Evolutionary conservation across 2,113 vertebrate species (phyloP).

Genomic region (Silurus glanis): DNA sequence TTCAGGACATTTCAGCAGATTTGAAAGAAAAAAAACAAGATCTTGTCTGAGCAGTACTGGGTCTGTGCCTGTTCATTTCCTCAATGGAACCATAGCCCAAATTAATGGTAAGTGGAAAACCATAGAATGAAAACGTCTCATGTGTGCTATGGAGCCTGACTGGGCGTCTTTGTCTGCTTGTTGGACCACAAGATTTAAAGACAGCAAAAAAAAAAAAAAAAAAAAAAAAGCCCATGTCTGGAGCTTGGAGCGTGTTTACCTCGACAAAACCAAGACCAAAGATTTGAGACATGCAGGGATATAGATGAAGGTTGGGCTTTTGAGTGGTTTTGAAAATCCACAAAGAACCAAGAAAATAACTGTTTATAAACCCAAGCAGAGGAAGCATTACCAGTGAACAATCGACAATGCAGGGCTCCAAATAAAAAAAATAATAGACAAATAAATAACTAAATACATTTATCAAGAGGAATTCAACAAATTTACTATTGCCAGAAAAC

Average conservation of each 20-base stretch:
- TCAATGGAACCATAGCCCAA: neutral
- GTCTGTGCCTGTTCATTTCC: slow-evolving; percentile 20
- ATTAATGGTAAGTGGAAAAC: slow-evolving; percentile 22
- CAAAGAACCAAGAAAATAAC: slow-evolving; percentile 16
- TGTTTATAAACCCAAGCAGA: slow-evolving; percentile 23
- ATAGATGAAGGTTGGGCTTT: slow-evolving; percentile 23
- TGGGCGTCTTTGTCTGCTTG: slow-evolving; percentile 22
- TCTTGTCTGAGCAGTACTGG: neutral
- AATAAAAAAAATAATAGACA: neutral
- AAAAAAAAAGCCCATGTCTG: neutral
- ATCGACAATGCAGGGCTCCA: neutral
- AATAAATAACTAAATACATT: too few species aligned
- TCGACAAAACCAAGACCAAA: neutral
- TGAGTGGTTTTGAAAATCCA: slow-evolving; percentile 15
- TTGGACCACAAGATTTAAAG: slow-evolving; percentile 14
- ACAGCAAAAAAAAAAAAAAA: neutral
- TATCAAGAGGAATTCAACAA: too few species aligned
- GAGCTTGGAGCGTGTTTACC: slow-evolving; percentile 4
- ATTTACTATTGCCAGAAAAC: neutral
- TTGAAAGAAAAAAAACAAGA: neutral
- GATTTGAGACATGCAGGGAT: neutral
- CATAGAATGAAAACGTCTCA: neutral
- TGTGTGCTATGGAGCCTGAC: slow-evolving; percentile 17
- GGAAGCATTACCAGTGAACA: slow-evolving; percentile 7
- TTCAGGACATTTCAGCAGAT: neutral